Percentiles rank a stretch among this genome's conserved stretches.
phyloP scores from a whole-genome alignment of 2,113 vertebrate species.

The Colius striatus region DNA sequence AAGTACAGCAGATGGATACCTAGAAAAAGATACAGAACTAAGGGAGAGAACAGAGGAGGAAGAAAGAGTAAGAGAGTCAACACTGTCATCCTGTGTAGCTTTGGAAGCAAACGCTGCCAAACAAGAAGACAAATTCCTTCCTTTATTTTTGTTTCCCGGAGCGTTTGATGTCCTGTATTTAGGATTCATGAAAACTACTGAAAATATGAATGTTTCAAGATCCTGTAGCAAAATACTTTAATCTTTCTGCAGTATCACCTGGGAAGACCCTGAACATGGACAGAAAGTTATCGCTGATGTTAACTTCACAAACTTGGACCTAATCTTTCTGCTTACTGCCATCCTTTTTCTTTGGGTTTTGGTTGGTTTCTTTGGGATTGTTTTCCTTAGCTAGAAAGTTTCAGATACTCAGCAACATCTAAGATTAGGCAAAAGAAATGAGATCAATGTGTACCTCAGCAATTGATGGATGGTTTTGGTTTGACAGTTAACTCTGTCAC shows the following conservation, averaged over 20 bases:
- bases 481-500: background rate
- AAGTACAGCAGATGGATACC: background rate
- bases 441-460: background rate
- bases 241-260: background rate
- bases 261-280: background rate
- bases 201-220: background rate
- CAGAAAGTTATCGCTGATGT: background rate
- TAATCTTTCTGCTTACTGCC: background rate
- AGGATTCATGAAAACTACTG: background rate
- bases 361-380: too few species aligned
- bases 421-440: background rate
- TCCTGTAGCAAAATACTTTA: background rate
- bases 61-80: background rate
- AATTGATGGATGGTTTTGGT: background rate
- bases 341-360: background rate
- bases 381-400: background rate
- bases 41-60: background rate
- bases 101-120: conserved; percentile 17
- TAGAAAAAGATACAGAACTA: background rate
- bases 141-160: background rate
- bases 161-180: background rate
- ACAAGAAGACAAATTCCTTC: background rate
- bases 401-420: background rate
- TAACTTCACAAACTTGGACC: background rate
- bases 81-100: background rate